These are phyloP conservation scores for Steatornis caripensis DNA, from an alignment of 2,113 vertebrate species.

Conservation along the genomic window DNA sequence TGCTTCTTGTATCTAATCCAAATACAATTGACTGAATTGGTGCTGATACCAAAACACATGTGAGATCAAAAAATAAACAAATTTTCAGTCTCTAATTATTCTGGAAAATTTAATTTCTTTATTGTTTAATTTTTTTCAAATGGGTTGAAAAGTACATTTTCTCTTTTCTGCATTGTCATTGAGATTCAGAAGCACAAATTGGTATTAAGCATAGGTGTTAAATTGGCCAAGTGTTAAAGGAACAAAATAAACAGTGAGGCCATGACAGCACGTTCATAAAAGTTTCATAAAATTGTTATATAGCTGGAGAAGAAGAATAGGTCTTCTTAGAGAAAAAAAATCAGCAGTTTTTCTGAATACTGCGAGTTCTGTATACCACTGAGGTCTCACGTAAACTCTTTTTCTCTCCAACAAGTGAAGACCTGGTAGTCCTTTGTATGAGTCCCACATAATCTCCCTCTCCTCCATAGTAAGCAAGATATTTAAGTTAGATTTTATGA, in stretches of 20 bases:
- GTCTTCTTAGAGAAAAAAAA: no score
- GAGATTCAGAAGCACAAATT: neutral
- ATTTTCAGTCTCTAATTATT: neutral
- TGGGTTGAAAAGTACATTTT: neutral
- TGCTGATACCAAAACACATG: neutral
- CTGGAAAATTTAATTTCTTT: neutral
- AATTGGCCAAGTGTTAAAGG: neutral
- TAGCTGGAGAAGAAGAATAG: neutral
- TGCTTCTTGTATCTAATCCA: constrained; percentile 8
- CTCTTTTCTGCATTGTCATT: neutral
- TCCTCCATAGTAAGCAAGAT: neutral
- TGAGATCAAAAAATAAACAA: neutral
- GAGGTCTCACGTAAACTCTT: neutral
- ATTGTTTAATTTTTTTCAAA: neutral
- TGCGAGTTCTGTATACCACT: neutral
- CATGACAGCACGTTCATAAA: neutral
- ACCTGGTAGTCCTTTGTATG: neutral
- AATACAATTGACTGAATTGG: neutral
- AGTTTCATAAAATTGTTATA: neutral
- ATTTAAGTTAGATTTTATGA: neutral
- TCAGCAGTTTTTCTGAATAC: no score
- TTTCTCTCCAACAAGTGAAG: neutral
- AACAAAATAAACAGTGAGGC: neutral
- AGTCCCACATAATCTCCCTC: neutral
- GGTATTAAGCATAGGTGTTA: neutral